Evolutionary conservation across 2,113 vertebrate genomes (phyloP).

Genomic region (Leiothrix lutea): DNA sequence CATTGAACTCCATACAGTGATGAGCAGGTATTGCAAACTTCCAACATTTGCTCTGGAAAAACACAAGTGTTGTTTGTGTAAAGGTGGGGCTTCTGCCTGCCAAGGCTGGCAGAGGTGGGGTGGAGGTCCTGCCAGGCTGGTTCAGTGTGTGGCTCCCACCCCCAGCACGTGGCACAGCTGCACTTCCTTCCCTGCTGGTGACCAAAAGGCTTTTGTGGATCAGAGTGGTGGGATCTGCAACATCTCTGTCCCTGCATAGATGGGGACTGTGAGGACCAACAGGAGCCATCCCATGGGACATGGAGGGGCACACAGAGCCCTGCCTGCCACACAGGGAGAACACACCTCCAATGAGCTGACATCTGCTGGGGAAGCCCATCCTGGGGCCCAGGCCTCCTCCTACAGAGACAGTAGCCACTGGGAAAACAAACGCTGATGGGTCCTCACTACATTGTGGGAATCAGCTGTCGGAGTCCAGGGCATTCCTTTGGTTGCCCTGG

Average conservation of each 20-base stretch:
- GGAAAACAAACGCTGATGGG: neutral
- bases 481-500: too few species aligned
- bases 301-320: neutral
- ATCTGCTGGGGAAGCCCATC: rapidly evolving
- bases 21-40: neutral
- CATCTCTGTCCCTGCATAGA: neutral
- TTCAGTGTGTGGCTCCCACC: rapidly evolving
- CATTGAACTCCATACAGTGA: neutral
- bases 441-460: neutral
- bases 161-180: rapidly evolving
- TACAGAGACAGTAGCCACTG: rapidly evolving
- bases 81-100: neutral
- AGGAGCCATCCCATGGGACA: rapidly evolving
- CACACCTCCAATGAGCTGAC: rapidly evolving
- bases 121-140: rapidly evolving
- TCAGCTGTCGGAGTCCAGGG: too few species aligned
- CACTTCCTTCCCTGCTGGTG: neutral
- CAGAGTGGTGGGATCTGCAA: neutral
- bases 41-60: neutral
- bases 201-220: neutral
- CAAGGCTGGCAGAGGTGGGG: neutral
- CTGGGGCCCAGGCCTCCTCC: neutral
- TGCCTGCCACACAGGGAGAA: neutral
- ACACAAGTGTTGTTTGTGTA: rapidly evolving
- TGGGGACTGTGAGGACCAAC: neutral